These are phyloP conservation scores for Agelas oroides DNA, from an alignment of 37 sponge, comb jelly and placozoan genomes.

Conservation along the genomic window DNA sequence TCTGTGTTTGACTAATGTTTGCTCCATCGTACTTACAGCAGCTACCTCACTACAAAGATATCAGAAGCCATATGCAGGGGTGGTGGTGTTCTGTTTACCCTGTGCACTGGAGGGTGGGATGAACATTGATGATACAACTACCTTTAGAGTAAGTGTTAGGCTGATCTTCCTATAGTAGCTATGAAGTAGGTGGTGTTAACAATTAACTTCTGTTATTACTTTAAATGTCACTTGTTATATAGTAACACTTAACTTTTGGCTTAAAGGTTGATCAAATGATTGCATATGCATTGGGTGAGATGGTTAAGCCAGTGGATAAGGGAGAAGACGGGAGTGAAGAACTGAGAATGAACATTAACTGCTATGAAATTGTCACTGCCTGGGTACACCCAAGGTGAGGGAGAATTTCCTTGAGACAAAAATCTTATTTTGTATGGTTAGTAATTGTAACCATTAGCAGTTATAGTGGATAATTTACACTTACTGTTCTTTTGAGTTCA, in stretches of 20 bases:
- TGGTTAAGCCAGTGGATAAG: background rate
- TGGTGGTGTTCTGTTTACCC: slow-evolving; percentile 54
- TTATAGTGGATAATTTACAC: no score
- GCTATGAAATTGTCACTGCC: slow-evolving; percentile 79
- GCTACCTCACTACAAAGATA: no score
- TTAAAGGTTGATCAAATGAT: slow-evolving; percentile 72
- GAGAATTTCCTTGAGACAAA: no score
- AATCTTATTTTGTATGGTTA: no score
- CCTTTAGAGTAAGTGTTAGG: slow-evolving; percentile 21
- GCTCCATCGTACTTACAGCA: no score
- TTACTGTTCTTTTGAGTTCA: no score
- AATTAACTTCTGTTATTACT: no score
- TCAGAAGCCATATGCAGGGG: slow-evolving; percentile 47
- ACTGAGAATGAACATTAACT: background rate
- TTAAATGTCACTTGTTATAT: no score
- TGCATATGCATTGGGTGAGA: slow-evolving; percentile 86
- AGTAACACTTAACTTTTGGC: background rate
- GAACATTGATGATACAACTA: background rate
- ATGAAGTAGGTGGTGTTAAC: no score
- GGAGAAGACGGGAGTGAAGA: slow-evolving; percentile 2
- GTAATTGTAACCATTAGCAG: no score
- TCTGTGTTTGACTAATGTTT: no score
- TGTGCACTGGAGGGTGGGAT: background rate
- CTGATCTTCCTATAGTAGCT: no score
- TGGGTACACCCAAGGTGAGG: slow-evolving; percentile 80